These are phyloP conservation scores for Malurus cyaneus DNA, from an alignment of 2,113 vertebrate genomes.

Conservation along the genomic window DNA sequence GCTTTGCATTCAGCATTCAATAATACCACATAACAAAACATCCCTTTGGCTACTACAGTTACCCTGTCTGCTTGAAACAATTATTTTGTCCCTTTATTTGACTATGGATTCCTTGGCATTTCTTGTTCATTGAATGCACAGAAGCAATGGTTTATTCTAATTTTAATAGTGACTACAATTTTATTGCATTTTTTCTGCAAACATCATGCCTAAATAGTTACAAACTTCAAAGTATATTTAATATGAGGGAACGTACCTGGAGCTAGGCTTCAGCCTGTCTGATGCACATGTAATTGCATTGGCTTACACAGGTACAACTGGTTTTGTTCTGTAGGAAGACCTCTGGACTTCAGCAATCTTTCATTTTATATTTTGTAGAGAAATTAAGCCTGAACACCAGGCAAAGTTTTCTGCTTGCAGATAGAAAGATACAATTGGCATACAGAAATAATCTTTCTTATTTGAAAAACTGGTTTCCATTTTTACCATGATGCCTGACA, in stretches of 20 bases:
- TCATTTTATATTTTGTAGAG: neutral
- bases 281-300: neutral
- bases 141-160: neutral
- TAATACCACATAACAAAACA: neutral
- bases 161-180: neutral
- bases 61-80: neutral
- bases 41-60: neutral
- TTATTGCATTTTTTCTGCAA: neutral
- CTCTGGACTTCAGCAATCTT: neutral
- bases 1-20: neutral
- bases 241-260: neutral
- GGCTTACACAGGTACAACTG: neutral
- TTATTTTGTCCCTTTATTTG: neutral
- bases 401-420: neutral
- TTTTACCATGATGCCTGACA: neutral
- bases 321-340: neutral
- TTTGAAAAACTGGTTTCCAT: neutral
- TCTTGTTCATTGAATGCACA: neutral
- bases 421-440: neutral
- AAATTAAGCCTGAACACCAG: neutral
- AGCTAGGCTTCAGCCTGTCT: conserved; percentile 6
- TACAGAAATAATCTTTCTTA: neutral
- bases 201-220: neutral
- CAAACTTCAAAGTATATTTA: neutral
- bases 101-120: neutral